Percentiles rank a stretch among this genome's conserved stretches.
Evolutionary conservation across 2,888 invertebrate genomes (phyloP).

Genomic region (Drosophila nr. fundita): DNA sequence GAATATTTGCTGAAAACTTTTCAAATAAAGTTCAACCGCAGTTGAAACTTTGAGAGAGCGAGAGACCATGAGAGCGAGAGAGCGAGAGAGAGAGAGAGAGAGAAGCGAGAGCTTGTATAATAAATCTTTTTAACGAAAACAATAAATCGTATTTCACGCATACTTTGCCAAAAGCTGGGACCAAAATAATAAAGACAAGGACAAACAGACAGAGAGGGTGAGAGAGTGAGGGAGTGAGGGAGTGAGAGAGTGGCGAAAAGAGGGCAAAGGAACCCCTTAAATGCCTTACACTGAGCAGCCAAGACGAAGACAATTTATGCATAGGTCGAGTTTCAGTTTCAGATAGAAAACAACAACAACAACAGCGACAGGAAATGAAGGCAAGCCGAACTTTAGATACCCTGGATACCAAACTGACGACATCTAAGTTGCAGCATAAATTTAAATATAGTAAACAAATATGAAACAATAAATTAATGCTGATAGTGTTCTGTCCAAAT

Average conservation of each 20-base stretch:
- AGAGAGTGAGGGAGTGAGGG: neutral
- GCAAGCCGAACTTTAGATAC: neutral
- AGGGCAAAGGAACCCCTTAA: conserved; percentile 47
- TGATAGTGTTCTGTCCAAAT: neutral
- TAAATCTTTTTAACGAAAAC: conserved; percentile 79
- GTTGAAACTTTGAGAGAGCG: conserved; percentile 23
- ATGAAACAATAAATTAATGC: neutral
- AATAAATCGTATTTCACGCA: conserved; percentile 78
- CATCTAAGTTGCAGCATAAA: accelerated
- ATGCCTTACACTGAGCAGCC: conserved; percentile 28
- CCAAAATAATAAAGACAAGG: conserved; percentile 58
- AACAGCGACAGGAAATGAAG: neutral
- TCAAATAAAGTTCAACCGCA: conserved; percentile 69
- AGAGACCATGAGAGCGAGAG: conserved; percentile 5
- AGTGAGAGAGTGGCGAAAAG: conserved; percentile 6
- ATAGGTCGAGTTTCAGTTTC: conserved; percentile 61
- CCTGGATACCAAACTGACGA: neutral
- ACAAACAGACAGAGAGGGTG: conserved; percentile 15
- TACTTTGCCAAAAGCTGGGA: conserved; percentile 63
- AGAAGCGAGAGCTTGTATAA: conserved; percentile 51
- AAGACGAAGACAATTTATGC: conserved; percentile 67
- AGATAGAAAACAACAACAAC: conserved; percentile 27
- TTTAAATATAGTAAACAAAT: neutral
- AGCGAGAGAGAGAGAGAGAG: neutral
- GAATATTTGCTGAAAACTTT: conserved; percentile 64